These are phyloP conservation scores for Prunella fulvescens DNA, from an alignment of 2,113 vertebrate genomes.

Conservation along the genomic window DNA sequence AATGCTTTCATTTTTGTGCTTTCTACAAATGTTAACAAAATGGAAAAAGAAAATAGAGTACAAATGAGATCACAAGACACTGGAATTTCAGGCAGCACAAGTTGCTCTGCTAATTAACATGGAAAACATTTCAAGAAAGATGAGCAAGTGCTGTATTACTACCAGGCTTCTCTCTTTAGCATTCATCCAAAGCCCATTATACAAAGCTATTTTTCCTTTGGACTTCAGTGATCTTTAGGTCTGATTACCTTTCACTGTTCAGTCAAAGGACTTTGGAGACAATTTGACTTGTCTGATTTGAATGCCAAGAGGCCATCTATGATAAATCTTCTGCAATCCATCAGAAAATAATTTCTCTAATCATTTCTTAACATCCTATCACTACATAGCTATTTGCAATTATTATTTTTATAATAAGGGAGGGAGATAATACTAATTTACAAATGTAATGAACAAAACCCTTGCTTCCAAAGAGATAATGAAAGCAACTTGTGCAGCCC, in stretches of 20 bases:
- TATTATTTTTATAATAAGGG: not conserved
- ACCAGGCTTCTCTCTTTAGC: not conserved
- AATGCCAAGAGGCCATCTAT: not conserved
- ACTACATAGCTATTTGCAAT: slow-evolving; percentile 2
- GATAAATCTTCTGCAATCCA: not conserved
- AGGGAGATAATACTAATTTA: not conserved
- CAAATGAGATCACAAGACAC: not conserved
- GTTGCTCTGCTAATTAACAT: not conserved
- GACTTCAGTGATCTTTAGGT: not conserved
- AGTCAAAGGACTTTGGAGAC: not conserved
- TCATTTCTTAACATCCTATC: not conserved
- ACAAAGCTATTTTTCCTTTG: not conserved
- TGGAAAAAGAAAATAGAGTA: not conserved
- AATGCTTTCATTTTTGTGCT: not conserved
- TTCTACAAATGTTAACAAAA: not conserved
- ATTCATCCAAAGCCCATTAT: not conserved
- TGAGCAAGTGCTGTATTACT: not conserved
- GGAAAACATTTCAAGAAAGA: not conserved
- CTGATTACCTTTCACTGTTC: not conserved
- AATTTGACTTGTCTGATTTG: not conserved
- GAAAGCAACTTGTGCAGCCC: not conserved
- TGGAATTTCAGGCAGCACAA: not conserved
- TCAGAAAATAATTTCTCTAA: not conserved
- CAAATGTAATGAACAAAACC: not conserved
- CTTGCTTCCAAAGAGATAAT: not conserved